Base-by-base conservation (phyloP, 2,797 vertebrate genomes). In the Lacerta bilineata region DNA sequence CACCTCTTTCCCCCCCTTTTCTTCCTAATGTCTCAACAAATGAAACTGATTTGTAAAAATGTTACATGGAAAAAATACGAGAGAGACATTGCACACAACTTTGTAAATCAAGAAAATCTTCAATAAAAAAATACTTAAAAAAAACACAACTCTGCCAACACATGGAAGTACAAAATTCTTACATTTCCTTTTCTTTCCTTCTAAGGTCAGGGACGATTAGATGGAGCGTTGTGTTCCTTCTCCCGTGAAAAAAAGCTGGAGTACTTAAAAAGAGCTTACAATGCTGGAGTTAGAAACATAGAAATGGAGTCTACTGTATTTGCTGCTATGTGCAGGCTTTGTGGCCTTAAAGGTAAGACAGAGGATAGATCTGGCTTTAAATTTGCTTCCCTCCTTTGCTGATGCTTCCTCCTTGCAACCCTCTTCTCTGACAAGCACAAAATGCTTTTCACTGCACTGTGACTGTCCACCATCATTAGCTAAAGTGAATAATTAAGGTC, bases 261-360 rank as follows among this genome's bases (percentile, higher is more conserved):
- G 80, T 98, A 98, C 92, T 95, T 99, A 92, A 97, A 94, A 84
- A 98, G 97, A 92, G 98, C 98, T 2, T 95, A 98, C 0, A 95
- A 96, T 0, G 97, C 97, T 0, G 96, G 98, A 0, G 95, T 98
- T 90, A 97, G 97, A 94, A 99, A 98, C 90, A 98, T 97, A 0
- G 98, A 99, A 94, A 99, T 98, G 98, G 99, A 98, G 93, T 98
- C 98, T 29, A 97, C 97, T 0, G 98, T 97, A 1, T 98, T 98
- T 1, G 98, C 98, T 1, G 98, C 98, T 29, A 98, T 98, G 97
- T 98, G 98, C 64, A 94, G 96, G 2, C 93, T 98, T 68, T 98
- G 98, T 88, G 98, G 97, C 85, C 95, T 99, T 27, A 98, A 97
- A 98, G 98, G 98, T 98, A 97, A 93, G 91, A 4, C 23, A 72